These are phyloP conservation scores for Tachina grossa DNA, from an alignment of 2,888 invertebrate genomes.

Conservation along the genomic window DNA sequence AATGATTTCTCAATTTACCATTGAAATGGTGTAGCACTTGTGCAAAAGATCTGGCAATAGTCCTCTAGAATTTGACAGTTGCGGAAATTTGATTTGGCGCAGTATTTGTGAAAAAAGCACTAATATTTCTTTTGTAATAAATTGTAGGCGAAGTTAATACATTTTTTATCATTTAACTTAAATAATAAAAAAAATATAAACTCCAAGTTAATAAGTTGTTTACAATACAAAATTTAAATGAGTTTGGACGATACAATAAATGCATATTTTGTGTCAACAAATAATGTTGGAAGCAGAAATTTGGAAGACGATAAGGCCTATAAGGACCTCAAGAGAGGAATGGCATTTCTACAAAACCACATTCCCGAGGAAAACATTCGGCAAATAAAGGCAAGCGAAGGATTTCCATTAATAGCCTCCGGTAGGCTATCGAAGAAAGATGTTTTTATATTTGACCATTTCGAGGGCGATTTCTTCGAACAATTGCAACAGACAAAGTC, in stretches of 20 bases:
- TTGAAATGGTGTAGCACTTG: neutral
- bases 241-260: constrained; percentile 79
- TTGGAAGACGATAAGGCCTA: constrained; percentile 64
- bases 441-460: constrained; percentile 90
- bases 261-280: constrained; percentile 79
- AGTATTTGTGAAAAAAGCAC: constrained; percentile 28
- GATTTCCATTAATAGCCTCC: constrained; percentile 83
- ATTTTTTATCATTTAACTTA: neutral
- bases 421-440: constrained; percentile 86
- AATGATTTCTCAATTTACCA: too few species aligned
- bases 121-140: neutral
- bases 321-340: constrained; percentile 74
- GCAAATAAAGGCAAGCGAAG: constrained; percentile 87
- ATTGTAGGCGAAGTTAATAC: too few species aligned
- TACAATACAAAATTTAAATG: constrained; percentile 67
- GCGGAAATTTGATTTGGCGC: constrained; percentile 25
- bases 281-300: constrained; percentile 52
- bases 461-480: constrained; percentile 89
- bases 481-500: constrained; percentile 86
- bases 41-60: neutral
- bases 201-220: neutral
- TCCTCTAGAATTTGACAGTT: neutral
- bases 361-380: constrained; percentile 79
- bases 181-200: neutral
- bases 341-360: constrained; percentile 76